Base-by-base conservation (phyloP, 2,797 vertebrate genomes). In the Taenioides sp. region DNA sequence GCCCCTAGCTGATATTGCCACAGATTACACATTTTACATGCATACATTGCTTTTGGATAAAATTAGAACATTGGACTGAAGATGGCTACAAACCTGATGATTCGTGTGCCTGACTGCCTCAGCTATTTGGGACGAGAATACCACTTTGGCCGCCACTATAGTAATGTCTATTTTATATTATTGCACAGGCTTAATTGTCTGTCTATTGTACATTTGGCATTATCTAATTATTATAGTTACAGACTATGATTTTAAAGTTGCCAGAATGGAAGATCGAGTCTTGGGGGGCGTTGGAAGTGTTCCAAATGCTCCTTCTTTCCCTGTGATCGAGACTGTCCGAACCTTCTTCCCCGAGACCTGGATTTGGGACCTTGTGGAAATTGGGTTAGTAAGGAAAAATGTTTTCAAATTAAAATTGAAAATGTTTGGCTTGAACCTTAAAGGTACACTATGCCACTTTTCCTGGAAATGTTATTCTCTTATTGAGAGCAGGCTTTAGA, bases 271-370 rank as follows among this genome's bases (percentile, higher is more conserved):
- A 0, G 4, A 11, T 1, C 0, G 0, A 3, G 2, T 52, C 2
- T 27, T 67, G 22, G 2, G 23, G 9, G 2, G 16, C 14, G 1
- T 6, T 0, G 58, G 0, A 9, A 17, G 0, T 7, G 34, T 1
- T 11, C 0, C 0, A 12, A n/a, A n/a, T n/a, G 3, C 0, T n/a
- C 0, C 1, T 28, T 0, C 1, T 37, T 0, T 0, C 37, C 4
- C 70, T n/a, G 67, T 69, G 7, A 40, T 87, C 22, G 67, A 75
- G 66, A 90, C 90, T 0, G 34, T 88, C 1, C 84, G 91, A 6
- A 84, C 67, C 0, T 90, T 91, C 71, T 94, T 93, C 69, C 92
- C 92, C 2, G 91, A 93, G 81, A 93, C 92, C 0, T 94, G 92
- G 93, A 85, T 94, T 55, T 94, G 92, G 92, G 83, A 90, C 31